These are phyloP conservation scores for Phyto melanocephala DNA, from an alignment of 2,888 invertebrate species.

Conservation along the genomic window DNA sequence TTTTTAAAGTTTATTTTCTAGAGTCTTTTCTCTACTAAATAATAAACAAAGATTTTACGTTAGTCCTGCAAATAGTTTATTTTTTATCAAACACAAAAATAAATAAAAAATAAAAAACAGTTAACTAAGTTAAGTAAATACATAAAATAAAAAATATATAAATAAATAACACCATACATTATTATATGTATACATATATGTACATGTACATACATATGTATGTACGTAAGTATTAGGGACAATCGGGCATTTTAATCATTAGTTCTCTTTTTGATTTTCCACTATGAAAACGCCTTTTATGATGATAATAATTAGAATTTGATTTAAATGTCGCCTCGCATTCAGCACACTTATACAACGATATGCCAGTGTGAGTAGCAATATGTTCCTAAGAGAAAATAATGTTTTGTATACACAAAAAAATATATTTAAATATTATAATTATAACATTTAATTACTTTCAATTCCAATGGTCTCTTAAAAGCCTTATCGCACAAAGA, in stretches of 20 bases:
- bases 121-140: slow-evolving; percentile 5
- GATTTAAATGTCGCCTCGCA: slow-evolving; percentile 59
- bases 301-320: slow-evolving; percentile 64
- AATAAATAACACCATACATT: too few relatives aligned
- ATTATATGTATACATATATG: not conserved
- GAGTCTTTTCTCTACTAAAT: too few relatives aligned
- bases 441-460: slow-evolving; percentile 66
- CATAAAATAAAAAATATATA: not conserved
- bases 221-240: slow-evolving; percentile 2
- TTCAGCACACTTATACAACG: slow-evolving; percentile 58
- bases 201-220: not conserved
- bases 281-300: slow-evolving; percentile 60
- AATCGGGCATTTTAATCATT: slow-evolving; percentile 53
- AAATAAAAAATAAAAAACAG: too few relatives aligned
- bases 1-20: too few relatives aligned
- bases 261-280: slow-evolving; percentile 48
- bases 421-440: not conserved
- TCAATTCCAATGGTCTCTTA: slow-evolving; percentile 73
- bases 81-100: too few relatives aligned
- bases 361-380: slow-evolving; percentile 58
- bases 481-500: slow-evolving; percentile 76
- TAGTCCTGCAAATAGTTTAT: too few relatives aligned
- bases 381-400: slow-evolving; percentile 54
- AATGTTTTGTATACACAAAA: not conserved
- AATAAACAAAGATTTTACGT: too few relatives aligned